These are phyloP conservation scores for Aphelinus certus DNA, from an alignment of 1,140 invertebrate genomes.

Conservation along the genomic window DNA sequence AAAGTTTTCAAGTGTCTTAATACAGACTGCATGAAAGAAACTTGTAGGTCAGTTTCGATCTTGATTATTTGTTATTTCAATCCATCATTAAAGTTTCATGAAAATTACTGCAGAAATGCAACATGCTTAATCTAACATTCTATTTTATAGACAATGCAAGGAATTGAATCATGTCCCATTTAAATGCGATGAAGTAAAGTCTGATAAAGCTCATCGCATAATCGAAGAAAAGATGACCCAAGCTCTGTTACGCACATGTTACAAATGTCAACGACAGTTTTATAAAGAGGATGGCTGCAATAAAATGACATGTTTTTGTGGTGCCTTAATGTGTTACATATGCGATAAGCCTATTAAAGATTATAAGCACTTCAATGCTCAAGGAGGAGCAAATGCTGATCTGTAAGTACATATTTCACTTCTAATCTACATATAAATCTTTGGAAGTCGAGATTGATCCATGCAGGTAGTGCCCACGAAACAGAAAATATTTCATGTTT, in stretches of 20 bases:
- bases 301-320: conserved; percentile 76
- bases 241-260: conserved; percentile 73
- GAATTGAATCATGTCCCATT: conserved; percentile 73
- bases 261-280: conserved; percentile 69
- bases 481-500: too few relatives aligned
- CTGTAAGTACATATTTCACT: conserved; percentile 43
- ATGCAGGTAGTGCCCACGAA: too few relatives aligned
- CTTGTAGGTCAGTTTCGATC: conserved; percentile 64
- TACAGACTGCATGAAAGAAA: conserved; percentile 73
- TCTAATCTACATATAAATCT: neutral
- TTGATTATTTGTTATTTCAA: too few relatives aligned
- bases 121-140: neutral
- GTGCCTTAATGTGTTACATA: conserved; percentile 75
- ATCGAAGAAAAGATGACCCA: conserved; percentile 76
- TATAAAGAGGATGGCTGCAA: conserved; percentile 77
- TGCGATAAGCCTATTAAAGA: conserved; percentile 69
- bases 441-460: too few relatives aligned
- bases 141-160: conserved; percentile 66
- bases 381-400: conserved; percentile 50
- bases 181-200: conserved; percentile 71
- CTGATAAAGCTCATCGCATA: conserved; percentile 66
- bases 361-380: conserved; percentile 71
- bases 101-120: too few relatives aligned
- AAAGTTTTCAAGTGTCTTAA: conserved; percentile 74
- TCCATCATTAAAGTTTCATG: too few relatives aligned